Evolutionary conservation across 2,797 vertebrate species (phyloP).

Genomic region (Galaxias olidus): DNA sequence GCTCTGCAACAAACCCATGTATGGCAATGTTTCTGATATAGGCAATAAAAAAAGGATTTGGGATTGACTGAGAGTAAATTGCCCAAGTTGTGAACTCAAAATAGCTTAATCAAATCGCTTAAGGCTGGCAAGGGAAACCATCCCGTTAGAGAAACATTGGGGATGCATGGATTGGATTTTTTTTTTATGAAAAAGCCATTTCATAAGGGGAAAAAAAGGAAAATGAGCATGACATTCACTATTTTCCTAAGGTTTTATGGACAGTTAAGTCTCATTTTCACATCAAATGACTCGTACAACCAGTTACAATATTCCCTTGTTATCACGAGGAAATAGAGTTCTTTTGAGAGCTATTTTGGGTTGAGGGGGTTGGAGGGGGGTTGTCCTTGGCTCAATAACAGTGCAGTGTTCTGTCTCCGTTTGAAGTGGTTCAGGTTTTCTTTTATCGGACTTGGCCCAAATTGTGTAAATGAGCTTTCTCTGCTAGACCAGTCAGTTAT

Average conservation of each 20-base stretch:
- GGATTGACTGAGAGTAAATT: too few species aligned
- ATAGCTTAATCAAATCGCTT: too few species aligned
- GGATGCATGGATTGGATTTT: too few species aligned
- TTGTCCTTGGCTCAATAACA: neutral
- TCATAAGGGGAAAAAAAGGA: neutral
- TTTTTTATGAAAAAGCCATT: too few species aligned
- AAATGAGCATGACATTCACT: neutral
- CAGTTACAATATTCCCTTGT: neutral
- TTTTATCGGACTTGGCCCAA: neutral
- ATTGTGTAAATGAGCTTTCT: conserved; percentile 3
- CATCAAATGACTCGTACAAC: neutral
- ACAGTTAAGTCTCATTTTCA: neutral
- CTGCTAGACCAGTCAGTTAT: neutral
- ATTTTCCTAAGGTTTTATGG: neutral
- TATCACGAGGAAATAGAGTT: neutral
- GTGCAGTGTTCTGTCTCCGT: neutral
- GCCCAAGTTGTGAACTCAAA: too few species aligned
- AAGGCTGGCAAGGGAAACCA: too few species aligned
- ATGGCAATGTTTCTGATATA: too few species aligned
- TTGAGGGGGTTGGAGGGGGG: neutral
- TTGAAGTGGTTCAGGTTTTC: neutral
- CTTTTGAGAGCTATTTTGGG: neutral
- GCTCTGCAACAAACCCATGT: too few species aligned
- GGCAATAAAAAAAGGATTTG: too few species aligned
- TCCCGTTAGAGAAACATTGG: too few species aligned